Conservation (phyloP, 1,140 invertebrate species). For the Drosophila leontia region DNA sequence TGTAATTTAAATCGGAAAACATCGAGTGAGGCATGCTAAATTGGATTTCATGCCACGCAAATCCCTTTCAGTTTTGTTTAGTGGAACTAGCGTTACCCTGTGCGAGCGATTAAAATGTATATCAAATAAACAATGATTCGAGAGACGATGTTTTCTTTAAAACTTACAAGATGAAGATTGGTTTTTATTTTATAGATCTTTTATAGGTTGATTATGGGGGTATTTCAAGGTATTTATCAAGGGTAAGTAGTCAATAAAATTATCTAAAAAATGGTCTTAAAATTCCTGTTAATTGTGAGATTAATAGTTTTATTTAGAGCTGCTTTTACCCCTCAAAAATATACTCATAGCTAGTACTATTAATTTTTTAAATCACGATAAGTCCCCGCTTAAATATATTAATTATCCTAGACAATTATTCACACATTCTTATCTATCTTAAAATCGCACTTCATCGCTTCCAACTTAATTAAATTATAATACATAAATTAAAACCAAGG, state of each 20-base stretch:
- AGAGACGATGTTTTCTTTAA: slow-evolving; percentile 22
- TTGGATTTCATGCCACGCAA: slow-evolving; percentile 32
- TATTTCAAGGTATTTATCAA: too few relatives aligned
- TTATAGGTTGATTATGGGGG: background rate
- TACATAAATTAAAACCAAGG: background rate
- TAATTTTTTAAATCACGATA: background rate
- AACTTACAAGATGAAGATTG: background rate
- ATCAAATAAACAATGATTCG: slow-evolving; percentile 46
- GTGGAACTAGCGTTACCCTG: slow-evolving; percentile 45
- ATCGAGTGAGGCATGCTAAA: slow-evolving; percentile 50
- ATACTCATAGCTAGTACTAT: background rate
- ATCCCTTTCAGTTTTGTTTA: slow-evolving; percentile 19
- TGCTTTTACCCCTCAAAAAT: too few relatives aligned
- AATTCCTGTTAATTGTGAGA: background rate
- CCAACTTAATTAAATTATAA: slow-evolving; percentile 1
- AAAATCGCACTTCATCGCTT: background rate
- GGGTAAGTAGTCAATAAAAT: too few relatives aligned
- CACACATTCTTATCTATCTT: background rate
- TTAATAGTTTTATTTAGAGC: background rate
- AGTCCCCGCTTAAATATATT: background rate
- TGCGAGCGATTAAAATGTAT: slow-evolving; percentile 33
- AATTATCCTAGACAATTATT: background rate
- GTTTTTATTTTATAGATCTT: background rate
- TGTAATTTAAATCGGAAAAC: slow-evolving; percentile 74
- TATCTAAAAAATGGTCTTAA: accelerated